Conservation (phyloP, 2,113 vertebrate species). For the Falco punctatus region DNA sequence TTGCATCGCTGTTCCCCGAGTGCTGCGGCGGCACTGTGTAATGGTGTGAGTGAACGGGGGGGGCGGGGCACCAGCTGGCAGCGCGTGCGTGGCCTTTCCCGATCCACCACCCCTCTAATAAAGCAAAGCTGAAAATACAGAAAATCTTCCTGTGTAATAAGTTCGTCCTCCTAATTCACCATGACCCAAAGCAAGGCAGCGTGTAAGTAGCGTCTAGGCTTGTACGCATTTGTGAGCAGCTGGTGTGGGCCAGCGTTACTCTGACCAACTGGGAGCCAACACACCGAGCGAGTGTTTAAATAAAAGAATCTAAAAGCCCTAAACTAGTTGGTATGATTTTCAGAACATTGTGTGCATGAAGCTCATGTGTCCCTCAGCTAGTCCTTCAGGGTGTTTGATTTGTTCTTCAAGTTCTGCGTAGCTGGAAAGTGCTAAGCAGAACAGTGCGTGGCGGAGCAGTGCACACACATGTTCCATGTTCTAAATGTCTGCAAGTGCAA, state of each 20-base stretch:
- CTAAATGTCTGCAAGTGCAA: background rate
- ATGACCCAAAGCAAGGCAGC: background rate
- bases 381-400: background rate
- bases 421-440: background rate
- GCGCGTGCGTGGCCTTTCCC: rapidly evolving
- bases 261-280: background rate
- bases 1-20: rapidly evolving
- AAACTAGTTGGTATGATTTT: background rate
- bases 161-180: too few relatives aligned
- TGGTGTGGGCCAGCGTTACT: rapidly evolving
- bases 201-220: rapidly evolving
- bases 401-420: background rate
- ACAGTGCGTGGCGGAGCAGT: background rate
- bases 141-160: background rate
- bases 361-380: background rate
- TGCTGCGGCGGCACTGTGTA: rapidly evolving
- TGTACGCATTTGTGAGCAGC: rapidly evolving
- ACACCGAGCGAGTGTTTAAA: background rate
- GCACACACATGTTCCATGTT: background rate
- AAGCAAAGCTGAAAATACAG: background rate
- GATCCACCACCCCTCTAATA: background rate
- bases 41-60: too few relatives aligned
- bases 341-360: background rate
- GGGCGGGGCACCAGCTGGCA: background rate
- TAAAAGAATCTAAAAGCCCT: background rate